Evolutionary conservation across 2,113 vertebrate species (phyloP), one percentile per base, ranked within the genome.

Genomic region (Hucho hucho): DNA sequence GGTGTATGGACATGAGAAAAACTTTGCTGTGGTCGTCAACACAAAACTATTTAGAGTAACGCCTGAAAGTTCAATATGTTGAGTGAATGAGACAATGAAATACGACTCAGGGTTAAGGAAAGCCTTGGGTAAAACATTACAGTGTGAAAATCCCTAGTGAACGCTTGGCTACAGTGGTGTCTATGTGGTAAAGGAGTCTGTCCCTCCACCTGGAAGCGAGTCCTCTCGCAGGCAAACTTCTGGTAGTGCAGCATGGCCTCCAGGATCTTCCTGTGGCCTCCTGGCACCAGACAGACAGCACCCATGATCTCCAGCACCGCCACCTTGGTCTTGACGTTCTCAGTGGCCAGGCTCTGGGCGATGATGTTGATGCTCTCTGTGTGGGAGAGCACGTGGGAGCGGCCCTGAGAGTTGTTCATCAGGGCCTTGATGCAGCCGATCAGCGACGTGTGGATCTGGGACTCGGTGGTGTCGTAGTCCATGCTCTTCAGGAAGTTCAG

Each of bases 221-320:
- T 98, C 80, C 98, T 92, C 84, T 99, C 98, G 0, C 95, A 96
- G 90, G 98, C 95, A 0, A 97, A 98, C 86, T 96, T 98, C 90
- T 99, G 98, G 89, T 99, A 99, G 86, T 98, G 96, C 88, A 98
- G 89, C 98, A 99, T 99, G 4, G 97, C 95, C 90, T 99, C 95
- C 87, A 99, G 90, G 76, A 98, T 96, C 84, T 99, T 98, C 64
- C 95, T 96, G 93, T 99, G 98, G 47, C 97, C 97, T 0, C 98
- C 98, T 0, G 98, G 98, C 87, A 99, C 98, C 89, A 99, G 93
- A 89, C 98, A 99, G 84, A 99, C 98, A 0, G 98, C 98, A 32
- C 97, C 98, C 97, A 99, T 95, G 92, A 99, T 99, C 93, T 99
- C 97, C 92, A 99, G 92, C 90, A 98, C 97, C 0, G 98, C 98